phyloP scores from a whole-genome alignment of 2,888 invertebrate genomes.

The Esperia sulphurella region DNA sequence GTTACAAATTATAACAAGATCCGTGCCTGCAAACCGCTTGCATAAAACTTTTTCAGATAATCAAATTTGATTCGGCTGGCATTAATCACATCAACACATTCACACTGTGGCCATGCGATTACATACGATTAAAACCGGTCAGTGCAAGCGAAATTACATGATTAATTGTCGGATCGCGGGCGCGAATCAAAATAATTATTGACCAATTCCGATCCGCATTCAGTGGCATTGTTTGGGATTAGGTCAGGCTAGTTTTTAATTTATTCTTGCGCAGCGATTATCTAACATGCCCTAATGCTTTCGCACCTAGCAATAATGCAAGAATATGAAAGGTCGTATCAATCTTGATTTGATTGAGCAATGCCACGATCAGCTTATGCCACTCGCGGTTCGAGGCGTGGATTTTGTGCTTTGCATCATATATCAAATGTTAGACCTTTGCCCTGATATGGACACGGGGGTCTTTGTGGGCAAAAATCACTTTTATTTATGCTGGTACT shows the following conservation, averaged over 20 bases:
- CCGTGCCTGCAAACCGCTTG: slow-evolving; percentile 19
- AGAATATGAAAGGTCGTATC: slow-evolving; percentile 41
- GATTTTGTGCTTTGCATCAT: slow-evolving; percentile 61
- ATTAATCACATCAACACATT: slow-evolving; percentile 74
- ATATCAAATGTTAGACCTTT: slow-evolving; percentile 37
- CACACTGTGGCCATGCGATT: slow-evolving; percentile 53
- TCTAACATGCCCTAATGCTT: slow-evolving; percentile 7
- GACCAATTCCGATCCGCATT: slow-evolving; percentile 34
- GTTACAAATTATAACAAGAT: too few species aligned
- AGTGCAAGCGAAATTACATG: slow-evolving; percentile 27
- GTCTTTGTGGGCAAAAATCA: neutral
- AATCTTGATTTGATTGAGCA: slow-evolving; percentile 43
- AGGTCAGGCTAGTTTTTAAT: slow-evolving; percentile 19
- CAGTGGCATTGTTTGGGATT: slow-evolving; percentile 32
- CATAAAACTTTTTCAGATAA: slow-evolving; percentile 54
- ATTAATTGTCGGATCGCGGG: slow-evolving; percentile 57
- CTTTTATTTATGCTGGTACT: too few species aligned
- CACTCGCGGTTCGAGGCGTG: slow-evolving; percentile 38
- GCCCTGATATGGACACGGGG: slow-evolving; percentile 33
- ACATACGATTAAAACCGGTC: slow-evolving; percentile 34
- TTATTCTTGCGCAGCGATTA: slow-evolving; percentile 5
- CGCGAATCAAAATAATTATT: slow-evolving; percentile 56
- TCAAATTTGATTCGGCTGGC: slow-evolving; percentile 61
- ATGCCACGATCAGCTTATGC: slow-evolving; percentile 46
- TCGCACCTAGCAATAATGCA: slow-evolving; percentile 25